phyloP scores from a whole-genome alignment of 2,888 invertebrate species.

The Craniophora ligustri region DNA sequence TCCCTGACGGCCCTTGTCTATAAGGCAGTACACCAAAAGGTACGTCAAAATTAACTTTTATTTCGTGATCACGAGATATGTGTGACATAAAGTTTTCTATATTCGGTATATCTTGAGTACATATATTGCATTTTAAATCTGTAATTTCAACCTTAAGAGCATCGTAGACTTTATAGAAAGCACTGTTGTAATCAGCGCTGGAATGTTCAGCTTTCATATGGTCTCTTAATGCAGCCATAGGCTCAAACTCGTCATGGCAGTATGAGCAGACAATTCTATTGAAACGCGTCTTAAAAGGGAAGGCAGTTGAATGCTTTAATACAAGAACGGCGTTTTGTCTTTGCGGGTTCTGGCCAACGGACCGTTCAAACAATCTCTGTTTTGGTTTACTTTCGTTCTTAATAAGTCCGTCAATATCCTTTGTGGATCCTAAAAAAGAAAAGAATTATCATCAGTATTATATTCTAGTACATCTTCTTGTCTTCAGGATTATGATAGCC shows the following conservation, averaged over 20 bases:
- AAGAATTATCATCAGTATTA: conserved; percentile 81
- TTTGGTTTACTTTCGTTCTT: conserved; percentile 81
- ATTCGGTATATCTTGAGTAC: conserved; percentile 68
- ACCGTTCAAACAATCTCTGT: conserved; percentile 85
- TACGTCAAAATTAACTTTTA: conserved; percentile 77
- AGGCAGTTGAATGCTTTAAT: conserved; percentile 79
- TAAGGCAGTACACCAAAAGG: conserved; percentile 83
- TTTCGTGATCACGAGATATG: conserved; percentile 73
- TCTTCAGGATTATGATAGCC: too few relatives aligned
- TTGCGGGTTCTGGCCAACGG: conserved; percentile 84
- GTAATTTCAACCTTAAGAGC: conserved; percentile 82
- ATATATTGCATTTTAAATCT: conserved; percentile 78
- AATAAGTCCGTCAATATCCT: conserved; percentile 75
- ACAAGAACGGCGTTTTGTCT: conserved; percentile 83
- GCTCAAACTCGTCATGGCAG: conserved; percentile 82
- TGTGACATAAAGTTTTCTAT: conserved; percentile 80
- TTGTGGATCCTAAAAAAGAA: conserved; percentile 85
- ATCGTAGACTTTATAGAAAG: conserved; percentile 83
- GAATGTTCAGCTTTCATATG: conserved; percentile 75
- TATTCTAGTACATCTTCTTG: conserved; percentile 60
- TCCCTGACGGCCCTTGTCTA: conserved; percentile 72
- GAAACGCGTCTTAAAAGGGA: conserved; percentile 84
- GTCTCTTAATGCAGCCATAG: conserved; percentile 77
- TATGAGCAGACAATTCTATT: conserved; percentile 83
- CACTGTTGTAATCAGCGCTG: conserved; percentile 80